Conservation (phyloP, 2,113 vertebrate species). For the Vanacampus margaritifer region DNA sequence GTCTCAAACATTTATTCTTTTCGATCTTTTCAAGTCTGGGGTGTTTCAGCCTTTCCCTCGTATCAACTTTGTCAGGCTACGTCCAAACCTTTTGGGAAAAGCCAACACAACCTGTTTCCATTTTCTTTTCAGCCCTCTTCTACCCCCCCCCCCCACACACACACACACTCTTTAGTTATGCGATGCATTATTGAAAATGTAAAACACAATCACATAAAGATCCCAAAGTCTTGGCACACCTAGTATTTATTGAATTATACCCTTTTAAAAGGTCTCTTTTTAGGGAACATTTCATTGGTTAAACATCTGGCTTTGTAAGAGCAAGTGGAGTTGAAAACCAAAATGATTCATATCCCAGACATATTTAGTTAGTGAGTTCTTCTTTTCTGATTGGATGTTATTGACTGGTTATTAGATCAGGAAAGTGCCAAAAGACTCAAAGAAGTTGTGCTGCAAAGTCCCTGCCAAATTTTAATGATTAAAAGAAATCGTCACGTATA, state of each 20-base stretch:
- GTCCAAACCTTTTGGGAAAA: constrained; percentile 3
- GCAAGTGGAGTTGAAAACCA: background rate
- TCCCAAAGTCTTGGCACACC: background rate
- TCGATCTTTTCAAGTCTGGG: constrained; percentile 24
- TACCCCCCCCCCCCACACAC: background rate
- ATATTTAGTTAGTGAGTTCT: background rate
- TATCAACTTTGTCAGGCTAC: background rate
- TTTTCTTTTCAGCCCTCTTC: constrained; percentile 15
- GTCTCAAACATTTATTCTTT: background rate
- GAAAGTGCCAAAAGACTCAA: background rate
- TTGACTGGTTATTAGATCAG: background rate
- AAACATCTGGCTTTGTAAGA: background rate
- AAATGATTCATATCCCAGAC: background rate
- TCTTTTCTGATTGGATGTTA: background rate
- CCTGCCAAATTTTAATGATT: no score
- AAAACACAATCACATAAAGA: background rate
- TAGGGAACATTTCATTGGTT: background rate
- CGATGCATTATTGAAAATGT: background rate
- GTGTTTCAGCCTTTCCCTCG: constrained; percentile 15
- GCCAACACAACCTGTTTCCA: constrained; percentile 8
- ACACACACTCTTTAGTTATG: background rate
- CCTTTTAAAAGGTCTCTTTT: background rate
- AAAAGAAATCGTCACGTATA: no score
- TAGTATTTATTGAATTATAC: background rate
- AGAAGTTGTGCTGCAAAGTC: no score